These are phyloP conservation scores for Coluber constrictor DNA, from an alignment of 2,797 vertebrate species.

Conservation along the genomic window DNA sequence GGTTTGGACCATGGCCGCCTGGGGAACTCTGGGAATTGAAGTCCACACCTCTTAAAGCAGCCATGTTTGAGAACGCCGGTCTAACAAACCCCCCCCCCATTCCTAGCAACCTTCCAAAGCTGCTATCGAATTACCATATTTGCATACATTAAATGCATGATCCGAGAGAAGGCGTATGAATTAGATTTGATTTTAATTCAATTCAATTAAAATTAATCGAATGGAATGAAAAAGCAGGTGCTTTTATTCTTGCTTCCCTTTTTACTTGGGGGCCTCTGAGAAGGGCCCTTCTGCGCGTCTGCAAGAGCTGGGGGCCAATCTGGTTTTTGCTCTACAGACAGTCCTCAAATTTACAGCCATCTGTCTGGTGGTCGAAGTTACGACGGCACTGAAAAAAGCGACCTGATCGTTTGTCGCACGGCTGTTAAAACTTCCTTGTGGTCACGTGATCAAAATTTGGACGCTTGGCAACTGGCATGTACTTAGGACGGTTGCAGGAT, in stretches of 20 bases:
- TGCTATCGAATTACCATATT: background rate
- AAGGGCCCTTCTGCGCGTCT: background rate
- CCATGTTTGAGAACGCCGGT: background rate
- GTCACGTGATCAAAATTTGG: background rate
- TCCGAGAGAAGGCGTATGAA: background rate
- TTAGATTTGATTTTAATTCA: background rate
- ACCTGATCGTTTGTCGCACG: background rate
- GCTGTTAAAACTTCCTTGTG: background rate
- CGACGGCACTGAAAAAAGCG: no score
- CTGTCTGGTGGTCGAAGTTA: background rate
- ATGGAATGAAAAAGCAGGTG: background rate
- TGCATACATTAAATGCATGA: background rate
- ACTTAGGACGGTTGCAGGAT: background rate
- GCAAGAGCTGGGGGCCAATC: background rate
- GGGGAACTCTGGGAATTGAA: background rate
- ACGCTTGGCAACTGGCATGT: background rate
- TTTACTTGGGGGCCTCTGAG: background rate
- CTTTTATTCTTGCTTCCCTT: background rate
- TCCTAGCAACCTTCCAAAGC: background rate
- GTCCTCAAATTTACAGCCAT: no score
- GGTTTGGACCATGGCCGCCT: background rate
- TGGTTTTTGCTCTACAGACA: background rate
- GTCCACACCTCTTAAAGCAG: background rate
- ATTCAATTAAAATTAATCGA: background rate
- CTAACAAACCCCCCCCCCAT: no score